Evolutionary conservation across 1,140 invertebrate genomes (phyloP).

Genomic region (Maniola jurtina): DNA sequence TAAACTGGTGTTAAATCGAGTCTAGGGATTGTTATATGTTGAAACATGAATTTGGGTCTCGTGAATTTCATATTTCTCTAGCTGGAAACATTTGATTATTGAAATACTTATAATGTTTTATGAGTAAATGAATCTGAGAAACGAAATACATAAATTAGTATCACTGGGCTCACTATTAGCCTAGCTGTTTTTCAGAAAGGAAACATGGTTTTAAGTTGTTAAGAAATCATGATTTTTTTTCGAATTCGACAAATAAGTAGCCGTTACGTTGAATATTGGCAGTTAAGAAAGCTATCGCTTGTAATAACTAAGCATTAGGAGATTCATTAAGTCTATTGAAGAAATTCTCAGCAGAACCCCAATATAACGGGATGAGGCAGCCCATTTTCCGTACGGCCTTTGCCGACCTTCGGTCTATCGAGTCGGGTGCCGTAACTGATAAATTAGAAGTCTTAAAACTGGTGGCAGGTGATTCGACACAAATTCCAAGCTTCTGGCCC

Average conservation of each 20-base stretch:
- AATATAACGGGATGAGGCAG: slow-evolving; percentile 48
- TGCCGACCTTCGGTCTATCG: slow-evolving; percentile 50
- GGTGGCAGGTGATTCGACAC: slow-evolving; percentile 69
- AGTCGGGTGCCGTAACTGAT: slow-evolving; percentile 50
- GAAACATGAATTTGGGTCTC: slow-evolving; percentile 2
- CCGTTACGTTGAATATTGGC: slow-evolving; percentile 26
- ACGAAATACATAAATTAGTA: not conserved
- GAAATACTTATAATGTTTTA: not conserved
- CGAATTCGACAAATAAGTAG: slow-evolving; percentile 12
- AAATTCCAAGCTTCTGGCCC: slow-evolving; percentile 54
- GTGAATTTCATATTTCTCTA: not conserved
- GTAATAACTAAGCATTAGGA: slow-evolving; percentile 31
- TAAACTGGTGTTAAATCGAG: slow-evolving; percentile 19
- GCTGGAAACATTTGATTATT: not conserved
- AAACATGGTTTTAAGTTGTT: too few species aligned
- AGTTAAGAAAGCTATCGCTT: slow-evolving; percentile 33
- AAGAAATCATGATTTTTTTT: not conserved
- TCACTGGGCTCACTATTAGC: too few species aligned
- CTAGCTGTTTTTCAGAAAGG: not conserved
- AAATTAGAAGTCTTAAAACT: slow-evolving; percentile 72
- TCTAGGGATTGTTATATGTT: not conserved
- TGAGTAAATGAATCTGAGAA: too few species aligned
- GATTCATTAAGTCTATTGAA: slow-evolving; percentile 31
- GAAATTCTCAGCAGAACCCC: slow-evolving; percentile 26
- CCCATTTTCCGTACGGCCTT: slow-evolving; percentile 46